Percentiles rank a stretch among this genome's conserved stretches.
These are phyloP conservation scores for Paralvinella palmiformis DNA, from an alignment of 1,140 invertebrate species.

Conservation along the genomic window DNA sequence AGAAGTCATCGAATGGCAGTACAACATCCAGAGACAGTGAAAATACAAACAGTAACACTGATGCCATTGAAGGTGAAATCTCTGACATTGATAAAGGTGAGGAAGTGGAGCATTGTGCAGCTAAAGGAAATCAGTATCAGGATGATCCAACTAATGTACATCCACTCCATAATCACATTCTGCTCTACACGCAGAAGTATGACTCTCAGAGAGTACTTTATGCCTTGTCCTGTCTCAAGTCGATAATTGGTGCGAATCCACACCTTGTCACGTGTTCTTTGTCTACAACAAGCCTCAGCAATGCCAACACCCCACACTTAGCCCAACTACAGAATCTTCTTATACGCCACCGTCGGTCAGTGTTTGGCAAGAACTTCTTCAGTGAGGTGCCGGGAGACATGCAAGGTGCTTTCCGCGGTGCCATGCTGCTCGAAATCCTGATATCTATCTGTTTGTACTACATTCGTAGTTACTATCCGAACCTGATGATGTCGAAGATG, in stretches of 20 bases:
- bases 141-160: constrained; percentile 53
- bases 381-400: constrained; percentile 59
- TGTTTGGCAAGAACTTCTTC: constrained; percentile 72
- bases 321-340: constrained; percentile 61
- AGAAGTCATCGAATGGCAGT: no score
- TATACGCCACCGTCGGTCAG: constrained; percentile 71
- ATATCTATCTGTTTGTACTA: constrained; percentile 75
- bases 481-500: constrained; percentile 60
- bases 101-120: no score
- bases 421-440: constrained; percentile 77
- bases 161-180: constrained; percentile 74
- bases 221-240: constrained; percentile 67
- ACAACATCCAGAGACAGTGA: no score
- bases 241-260: constrained; percentile 67
- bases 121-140: no score
- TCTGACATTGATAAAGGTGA: background rate
- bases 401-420: constrained; percentile 57
- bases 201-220: constrained; percentile 72
- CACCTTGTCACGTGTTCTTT: constrained; percentile 66
- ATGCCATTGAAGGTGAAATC: background rate
- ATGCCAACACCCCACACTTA: constrained; percentile 48
- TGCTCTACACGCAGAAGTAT: constrained; percentile 75
- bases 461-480: constrained; percentile 74
- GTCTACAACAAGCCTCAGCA: constrained; percentile 63
- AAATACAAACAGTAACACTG: background rate